Conservation (phyloP, 2,888 invertebrate species). For the Diarsia dahlii region DNA sequence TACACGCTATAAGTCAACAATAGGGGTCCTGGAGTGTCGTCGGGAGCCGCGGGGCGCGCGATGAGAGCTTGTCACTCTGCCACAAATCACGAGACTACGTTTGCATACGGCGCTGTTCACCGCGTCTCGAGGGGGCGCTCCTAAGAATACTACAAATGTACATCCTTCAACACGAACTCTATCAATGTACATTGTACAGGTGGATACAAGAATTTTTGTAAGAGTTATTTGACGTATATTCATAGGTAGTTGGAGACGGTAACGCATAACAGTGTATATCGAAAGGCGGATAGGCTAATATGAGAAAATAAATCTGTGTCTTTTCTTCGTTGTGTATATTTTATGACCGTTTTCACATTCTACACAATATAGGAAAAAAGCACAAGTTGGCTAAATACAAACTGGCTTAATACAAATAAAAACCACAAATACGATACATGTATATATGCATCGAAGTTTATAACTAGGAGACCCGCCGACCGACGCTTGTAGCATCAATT, state of each 20-base stretch:
- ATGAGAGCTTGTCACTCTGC: slow-evolving; percentile 81
- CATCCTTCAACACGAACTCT: slow-evolving; percentile 51
- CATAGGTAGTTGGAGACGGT: background rate
- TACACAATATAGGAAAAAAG: background rate
- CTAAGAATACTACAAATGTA: slow-evolving; percentile 63
- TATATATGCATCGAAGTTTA: background rate
- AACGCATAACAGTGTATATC: background rate
- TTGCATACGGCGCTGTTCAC: slow-evolving; percentile 64
- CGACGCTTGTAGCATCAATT: slow-evolving; percentile 35
- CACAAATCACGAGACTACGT: slow-evolving; percentile 78
- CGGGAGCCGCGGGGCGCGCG: slow-evolving; percentile 72
- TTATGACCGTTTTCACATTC: background rate
- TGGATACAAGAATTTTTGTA: background rate
- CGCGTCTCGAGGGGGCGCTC: slow-evolving; percentile 65
- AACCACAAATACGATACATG: background rate
- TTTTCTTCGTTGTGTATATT: background rate
- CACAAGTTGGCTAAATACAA: background rate
- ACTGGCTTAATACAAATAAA: background rate
- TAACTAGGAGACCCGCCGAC: slow-evolving; percentile 1
- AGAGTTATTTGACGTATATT: background rate
- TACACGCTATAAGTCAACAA: slow-evolving; percentile 71
- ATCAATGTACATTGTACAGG: slow-evolving; percentile 37
- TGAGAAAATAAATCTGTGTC: too few species aligned
- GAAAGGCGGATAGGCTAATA: background rate
- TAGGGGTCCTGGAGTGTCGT: slow-evolving; percentile 74